Percentiles rank a stretch among this genome's conserved stretches.
These are phyloP conservation scores for Silurus glanis DNA, from an alignment of 2,113 vertebrate genomes.

Conservation along the genomic window DNA sequence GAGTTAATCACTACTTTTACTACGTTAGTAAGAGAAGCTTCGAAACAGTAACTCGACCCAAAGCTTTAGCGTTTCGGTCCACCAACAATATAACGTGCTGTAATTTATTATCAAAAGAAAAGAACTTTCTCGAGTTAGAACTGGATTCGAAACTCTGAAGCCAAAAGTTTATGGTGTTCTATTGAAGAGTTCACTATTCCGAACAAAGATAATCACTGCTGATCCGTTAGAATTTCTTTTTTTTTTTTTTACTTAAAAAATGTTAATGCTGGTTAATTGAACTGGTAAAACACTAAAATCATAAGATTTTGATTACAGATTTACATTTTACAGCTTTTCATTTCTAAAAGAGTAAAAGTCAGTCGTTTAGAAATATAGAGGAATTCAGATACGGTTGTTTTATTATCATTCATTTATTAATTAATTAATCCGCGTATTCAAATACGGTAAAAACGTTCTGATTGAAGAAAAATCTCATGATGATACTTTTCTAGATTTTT, in stretches of 20 bases:
- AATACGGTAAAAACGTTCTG: not conserved
- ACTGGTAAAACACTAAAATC: not conserved
- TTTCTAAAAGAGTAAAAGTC: not conserved
- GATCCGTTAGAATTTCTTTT: not conserved
- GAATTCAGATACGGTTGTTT: not conserved
- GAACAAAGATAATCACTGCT: not conserved
- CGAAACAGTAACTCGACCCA: slow-evolving; percentile 57
- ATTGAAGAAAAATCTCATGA: not conserved
- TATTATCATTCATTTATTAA: not conserved
- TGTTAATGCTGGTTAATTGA: not conserved
- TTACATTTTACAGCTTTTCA: not conserved
- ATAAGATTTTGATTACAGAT: not conserved
- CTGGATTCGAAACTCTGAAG: not conserved
- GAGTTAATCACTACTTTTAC: slow-evolving; percentile 42
- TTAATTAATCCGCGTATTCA: not conserved
- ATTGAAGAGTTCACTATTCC: not conserved
- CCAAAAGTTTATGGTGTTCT: not conserved
- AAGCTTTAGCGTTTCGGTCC: slow-evolving; percentile 1
- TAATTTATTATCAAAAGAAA: not conserved
- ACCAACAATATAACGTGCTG: not conserved
- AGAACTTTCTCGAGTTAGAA: not conserved
- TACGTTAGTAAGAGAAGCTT: slow-evolving; percentile 44
- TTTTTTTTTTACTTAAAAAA: not conserved
- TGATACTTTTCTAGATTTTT: not conserved
- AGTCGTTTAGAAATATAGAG: not conserved